Conservation (phyloP, 2,797 vertebrate species). For the Sebastes diploproa region DNA sequence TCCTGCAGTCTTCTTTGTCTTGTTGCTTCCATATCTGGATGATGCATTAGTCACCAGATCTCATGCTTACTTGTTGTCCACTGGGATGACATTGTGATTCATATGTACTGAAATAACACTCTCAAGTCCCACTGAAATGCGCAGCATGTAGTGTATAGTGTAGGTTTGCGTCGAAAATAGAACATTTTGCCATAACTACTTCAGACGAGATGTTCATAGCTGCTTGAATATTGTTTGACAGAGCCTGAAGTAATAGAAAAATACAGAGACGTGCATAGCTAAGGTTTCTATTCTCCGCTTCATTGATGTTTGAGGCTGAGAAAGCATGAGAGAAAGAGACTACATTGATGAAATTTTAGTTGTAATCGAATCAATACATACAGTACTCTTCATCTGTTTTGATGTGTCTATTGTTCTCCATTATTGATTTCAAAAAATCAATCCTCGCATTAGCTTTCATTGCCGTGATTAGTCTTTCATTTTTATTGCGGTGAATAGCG, state of each 20-base stretch:
- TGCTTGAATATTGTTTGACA: conserved; percentile 11
- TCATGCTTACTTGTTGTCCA: conserved; percentile 44
- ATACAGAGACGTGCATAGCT: background rate
- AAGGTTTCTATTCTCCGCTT: background rate
- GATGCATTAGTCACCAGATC: conserved; percentile 59
- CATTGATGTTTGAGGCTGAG: conserved; percentile 14
- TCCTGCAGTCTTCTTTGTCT: conserved; percentile 16
- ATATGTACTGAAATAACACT: conserved; percentile 45
- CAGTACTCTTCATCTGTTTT: conserved; percentile 51
- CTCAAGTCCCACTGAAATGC: background rate
- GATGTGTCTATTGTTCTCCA: conserved; percentile 63
- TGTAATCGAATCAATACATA: conserved; percentile 62
- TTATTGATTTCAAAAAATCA: conserved; percentile 61
- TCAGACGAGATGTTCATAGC: background rate
- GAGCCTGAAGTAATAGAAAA: background rate
- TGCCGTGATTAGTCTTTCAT: conserved; percentile 48
- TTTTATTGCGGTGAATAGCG: conserved; percentile 39
- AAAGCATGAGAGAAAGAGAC: conserved; percentile 1
- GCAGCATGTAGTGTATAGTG: background rate
- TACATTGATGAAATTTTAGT: conserved; percentile 36
- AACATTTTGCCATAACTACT: background rate
- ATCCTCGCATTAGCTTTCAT: conserved; percentile 50
- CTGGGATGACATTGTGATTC: conserved; percentile 45
- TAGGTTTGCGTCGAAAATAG: background rate
- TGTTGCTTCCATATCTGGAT: conserved; percentile 30